Evolutionary conservation across 2,797 vertebrate species (phyloP).

Genomic region (Psittacula derbiana): DNA sequence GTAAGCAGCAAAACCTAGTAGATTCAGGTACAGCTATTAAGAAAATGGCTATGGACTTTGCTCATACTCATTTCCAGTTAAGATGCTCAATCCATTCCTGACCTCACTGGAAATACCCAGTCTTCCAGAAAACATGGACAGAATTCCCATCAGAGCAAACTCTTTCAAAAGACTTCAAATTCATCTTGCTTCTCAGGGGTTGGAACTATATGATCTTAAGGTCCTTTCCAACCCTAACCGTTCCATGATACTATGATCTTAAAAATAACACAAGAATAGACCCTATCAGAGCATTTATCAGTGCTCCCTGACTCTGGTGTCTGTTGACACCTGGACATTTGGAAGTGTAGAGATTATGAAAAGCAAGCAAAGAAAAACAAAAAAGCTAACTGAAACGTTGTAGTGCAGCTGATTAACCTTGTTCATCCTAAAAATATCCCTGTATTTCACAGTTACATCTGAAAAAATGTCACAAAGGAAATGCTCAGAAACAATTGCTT

Average conservation of each 20-base stretch:
- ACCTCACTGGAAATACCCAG: background rate
- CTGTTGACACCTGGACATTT: background rate
- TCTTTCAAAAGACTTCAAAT: background rate
- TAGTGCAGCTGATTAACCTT: background rate
- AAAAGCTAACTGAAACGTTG: background rate
- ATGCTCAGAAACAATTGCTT: background rate
- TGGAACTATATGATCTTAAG: background rate
- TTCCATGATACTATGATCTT: background rate
- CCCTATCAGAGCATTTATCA: background rate
- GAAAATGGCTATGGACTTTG: background rate
- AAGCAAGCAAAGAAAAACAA: background rate
- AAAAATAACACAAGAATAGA: background rate
- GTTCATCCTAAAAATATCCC: background rate
- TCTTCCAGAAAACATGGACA: background rate
- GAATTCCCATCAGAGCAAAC: background rate
- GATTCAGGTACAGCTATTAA: background rate
- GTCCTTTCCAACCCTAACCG: background rate
- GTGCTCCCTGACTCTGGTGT: background rate
- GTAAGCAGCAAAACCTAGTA: background rate
- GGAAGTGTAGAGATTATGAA: background rate
- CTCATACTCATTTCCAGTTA: background rate
- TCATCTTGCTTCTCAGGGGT: background rate
- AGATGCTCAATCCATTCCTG: background rate
- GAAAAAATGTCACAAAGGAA: background rate
- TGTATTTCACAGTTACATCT: background rate